Percentiles rank a stretch among this genome's conserved stretches.
These are phyloP conservation scores for Nomada fabriciana DNA, from an alignment of 2,888 invertebrate species.

Conservation along the genomic window DNA sequence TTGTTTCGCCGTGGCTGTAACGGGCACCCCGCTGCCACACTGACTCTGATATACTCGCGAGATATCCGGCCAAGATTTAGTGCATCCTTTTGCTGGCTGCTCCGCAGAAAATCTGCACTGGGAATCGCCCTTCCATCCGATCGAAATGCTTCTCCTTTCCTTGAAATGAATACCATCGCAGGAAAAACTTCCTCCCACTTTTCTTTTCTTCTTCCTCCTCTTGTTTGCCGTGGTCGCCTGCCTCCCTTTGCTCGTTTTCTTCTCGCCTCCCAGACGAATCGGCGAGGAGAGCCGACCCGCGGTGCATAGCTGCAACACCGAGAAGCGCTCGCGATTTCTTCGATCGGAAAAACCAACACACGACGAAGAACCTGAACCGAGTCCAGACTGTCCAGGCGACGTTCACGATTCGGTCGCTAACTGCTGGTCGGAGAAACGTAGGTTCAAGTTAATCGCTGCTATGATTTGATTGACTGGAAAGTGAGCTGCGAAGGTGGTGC, in stretches of 20 bases:
- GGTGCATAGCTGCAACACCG: background rate
- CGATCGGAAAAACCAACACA: background rate
- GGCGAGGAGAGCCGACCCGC: background rate
- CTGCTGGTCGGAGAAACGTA: background rate
- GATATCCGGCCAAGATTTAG: slow-evolving; percentile 83
- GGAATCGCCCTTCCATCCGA: slow-evolving; percentile 83
- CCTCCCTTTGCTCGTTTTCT: slow-evolving; percentile 1
- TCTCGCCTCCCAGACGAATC: background rate
- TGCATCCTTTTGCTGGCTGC: slow-evolving; percentile 79
- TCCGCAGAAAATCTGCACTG: slow-evolving; percentile 80
- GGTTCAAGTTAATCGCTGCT: slow-evolving; percentile 15
- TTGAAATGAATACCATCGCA: slow-evolving; percentile 81
- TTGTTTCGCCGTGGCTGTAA: slow-evolving; percentile 65
- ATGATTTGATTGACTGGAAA: slow-evolving; percentile 6
- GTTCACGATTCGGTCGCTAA: background rate
- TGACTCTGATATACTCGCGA: slow-evolving; percentile 83
- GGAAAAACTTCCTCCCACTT: slow-evolving; percentile 71
- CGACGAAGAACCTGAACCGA: background rate
- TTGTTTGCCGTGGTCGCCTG: background rate
- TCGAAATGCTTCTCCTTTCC: slow-evolving; percentile 83
- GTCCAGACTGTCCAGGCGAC: background rate
- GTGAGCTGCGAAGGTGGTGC: background rate
- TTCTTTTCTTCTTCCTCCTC: slow-evolving; percentile 15
- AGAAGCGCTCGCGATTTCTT: slow-evolving; percentile 1
- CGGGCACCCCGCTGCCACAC: slow-evolving; percentile 83